Percentiles rank a stretch among this genome's conserved stretches.
phyloP scores from a whole-genome alignment of 2,113 vertebrate genomes.

The Anhinga anhinga region DNA sequence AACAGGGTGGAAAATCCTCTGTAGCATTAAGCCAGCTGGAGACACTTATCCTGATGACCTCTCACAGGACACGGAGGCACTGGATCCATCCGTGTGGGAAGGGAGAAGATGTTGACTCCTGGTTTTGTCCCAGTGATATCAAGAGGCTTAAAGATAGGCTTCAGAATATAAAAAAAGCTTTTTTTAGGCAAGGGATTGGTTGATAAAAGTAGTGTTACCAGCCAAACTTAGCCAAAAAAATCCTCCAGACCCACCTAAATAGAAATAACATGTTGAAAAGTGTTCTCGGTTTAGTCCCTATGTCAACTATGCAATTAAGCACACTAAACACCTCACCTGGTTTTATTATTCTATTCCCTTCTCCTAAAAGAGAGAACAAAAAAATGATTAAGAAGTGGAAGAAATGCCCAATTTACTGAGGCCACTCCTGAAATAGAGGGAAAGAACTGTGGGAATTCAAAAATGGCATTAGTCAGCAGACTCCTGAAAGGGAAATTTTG shows the following conservation, averaged over 20 bases:
- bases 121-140: background rate
- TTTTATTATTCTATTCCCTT: background rate
- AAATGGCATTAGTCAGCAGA: background rate
- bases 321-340: background rate
- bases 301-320: background rate
- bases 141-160: background rate
- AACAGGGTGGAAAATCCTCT: constrained; percentile 36
- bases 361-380: background rate
- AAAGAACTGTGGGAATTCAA: background rate
- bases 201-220: background rate
- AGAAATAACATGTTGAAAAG: background rate
- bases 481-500: background rate
- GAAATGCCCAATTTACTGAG: background rate
- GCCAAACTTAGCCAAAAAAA: background rate
- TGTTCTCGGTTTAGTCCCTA: background rate
- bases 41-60: constrained; percentile 20
- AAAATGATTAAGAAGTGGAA: background rate
- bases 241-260: background rate
- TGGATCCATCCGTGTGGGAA: background rate
- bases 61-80: background rate
- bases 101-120: background rate
- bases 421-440: background rate
- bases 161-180: background rate
- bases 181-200: background rate
- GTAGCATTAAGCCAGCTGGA: constrained; percentile 16